A percentile compares a stretch with the other conserved stretches of the same genome.
Evolutionary conservation across 2,888 invertebrate genomes (phyloP).

Genomic region (Drosophila subquinaria): DNA sequence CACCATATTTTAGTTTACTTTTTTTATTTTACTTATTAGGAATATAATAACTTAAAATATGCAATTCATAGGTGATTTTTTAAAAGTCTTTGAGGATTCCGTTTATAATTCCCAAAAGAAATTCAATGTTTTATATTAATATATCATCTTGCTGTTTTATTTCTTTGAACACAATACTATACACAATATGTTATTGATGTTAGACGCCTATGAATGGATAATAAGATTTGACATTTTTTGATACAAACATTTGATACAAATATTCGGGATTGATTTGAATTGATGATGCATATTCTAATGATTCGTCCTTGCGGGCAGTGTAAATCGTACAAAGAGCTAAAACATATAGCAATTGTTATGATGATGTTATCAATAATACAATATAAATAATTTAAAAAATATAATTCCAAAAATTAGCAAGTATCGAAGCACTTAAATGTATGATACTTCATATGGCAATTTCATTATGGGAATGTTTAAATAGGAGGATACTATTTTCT

Average conservation of each 20-base stretch:
- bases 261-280: conserved; percentile 64
- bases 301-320: conserved; percentile 7
- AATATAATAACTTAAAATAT: not conserved
- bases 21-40: too few relatives aligned
- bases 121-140: conserved; percentile 19
- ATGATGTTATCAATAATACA: conserved; percentile 23
- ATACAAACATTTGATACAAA: conserved; percentile 84
- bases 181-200: conserved; percentile 61
- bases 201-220: conserved; percentile 44
- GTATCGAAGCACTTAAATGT: conserved; percentile 31
- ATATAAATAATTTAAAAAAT: conserved; percentile 63
- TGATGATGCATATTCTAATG: conserved; percentile 28
- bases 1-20: too few relatives aligned
- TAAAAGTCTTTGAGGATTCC: too few relatives aligned
- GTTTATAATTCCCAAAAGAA: not conserved
- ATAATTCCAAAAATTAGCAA: conserved; percentile 42
- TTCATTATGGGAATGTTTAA: conserved; percentile 48
- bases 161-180: conserved; percentile 70
- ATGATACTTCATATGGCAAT: conserved; percentile 65
- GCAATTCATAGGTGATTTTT: too few relatives aligned
- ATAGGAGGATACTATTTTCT: conserved; percentile 66
- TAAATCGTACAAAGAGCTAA: conserved; percentile 10
- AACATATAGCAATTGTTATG: conserved; percentile 12
- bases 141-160: conserved; percentile 74
- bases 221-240: conserved; percentile 36